Evolutionary conservation across 35 echinoderm and acorn worm species (phyloP), one percentile per base, ranked within the genome.

Genomic region (Acanthaster planci): DNA sequence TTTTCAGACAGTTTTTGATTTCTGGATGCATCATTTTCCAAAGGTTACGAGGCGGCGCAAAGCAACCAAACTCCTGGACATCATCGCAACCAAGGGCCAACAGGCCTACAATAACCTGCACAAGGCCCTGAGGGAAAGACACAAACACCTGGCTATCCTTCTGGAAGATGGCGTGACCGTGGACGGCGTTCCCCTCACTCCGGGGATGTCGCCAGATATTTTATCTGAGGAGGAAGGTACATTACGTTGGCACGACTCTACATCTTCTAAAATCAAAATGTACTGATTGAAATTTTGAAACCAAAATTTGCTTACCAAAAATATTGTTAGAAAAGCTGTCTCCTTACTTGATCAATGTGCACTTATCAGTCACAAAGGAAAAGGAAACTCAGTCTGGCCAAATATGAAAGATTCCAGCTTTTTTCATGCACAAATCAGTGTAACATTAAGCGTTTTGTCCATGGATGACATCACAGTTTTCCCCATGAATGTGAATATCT

Each of bases 31-130:
- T 79, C 42, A 21, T 26, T 76, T 78, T 85, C 77, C 21, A 31
- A 78, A 95, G 93, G 80, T 81, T 84, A 95, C 93, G 44, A 79
- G 90, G 30, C 67, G 94, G 79, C 21, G 78, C 27, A 85, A 83
- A 29, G 78, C 90, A 10, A 84, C 87, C 54, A 91, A 86, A 29
- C 68, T 97, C 37, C 54, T 97, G 51, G 87, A 97, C 42, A 59
- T 89, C 32, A 77, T 97, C 32, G 37, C 58, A 14, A 97, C 60
- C 51, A 97, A 97, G 75, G 90, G 90, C 0, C 94, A 97, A 78
- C 58, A 87, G 83, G 90, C 90, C 9, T 97, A 97, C 53, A 92
- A 92, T 79, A 83, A 82, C 83, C 67, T 88, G 1, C 79, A 97
- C 78, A 67, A 76, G 40, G 86, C 80, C 30, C 84, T 97, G 52